phyloP scores from a whole-genome alignment of 2,797 vertebrate genomes.

The Arnoldichthys spilopterus region DNA sequence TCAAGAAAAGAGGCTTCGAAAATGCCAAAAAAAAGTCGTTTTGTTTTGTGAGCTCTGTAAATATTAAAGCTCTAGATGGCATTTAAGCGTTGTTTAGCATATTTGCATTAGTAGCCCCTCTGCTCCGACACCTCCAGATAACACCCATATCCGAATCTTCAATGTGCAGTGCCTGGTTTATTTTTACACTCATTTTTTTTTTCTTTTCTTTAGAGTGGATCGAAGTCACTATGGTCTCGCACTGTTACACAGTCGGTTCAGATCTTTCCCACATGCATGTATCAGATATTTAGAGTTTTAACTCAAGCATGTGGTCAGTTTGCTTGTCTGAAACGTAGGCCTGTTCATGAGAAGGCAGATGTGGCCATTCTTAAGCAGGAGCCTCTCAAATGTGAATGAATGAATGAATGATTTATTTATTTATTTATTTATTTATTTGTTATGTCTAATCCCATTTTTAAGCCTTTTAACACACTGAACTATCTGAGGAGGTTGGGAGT shows the following conservation, averaged over 20 bases:
- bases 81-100: not conserved
- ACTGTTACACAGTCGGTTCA: not conserved
- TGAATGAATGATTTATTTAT: too few relatives aligned
- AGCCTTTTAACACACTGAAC: not conserved
- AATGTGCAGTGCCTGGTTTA: conserved; percentile 32
- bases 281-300: not conserved
- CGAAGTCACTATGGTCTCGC: not conserved
- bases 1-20: not conserved
- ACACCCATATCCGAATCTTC: conserved; percentile 14
- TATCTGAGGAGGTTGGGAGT: not conserved
- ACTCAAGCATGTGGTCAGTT: not conserved
- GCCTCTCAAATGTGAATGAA: not conserved
- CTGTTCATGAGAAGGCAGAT: not conserved
- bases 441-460: too few relatives aligned
- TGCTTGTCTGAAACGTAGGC: not conserved
- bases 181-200: not conserved
- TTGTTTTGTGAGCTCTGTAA: not conserved
- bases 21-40: not conserved
- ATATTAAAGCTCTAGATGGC: not conserved
- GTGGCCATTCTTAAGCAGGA: not conserved
- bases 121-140: conserved; percentile 11
- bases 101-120: not conserved
- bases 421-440: too few relatives aligned
- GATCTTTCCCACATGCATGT: not conserved
- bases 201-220: not conserved